A percentile compares a stretch with the other conserved stretches of the same genome.
Conservation (phyloP, 23 tunicate genomes). For the Trididemnum clinides region DNA sequence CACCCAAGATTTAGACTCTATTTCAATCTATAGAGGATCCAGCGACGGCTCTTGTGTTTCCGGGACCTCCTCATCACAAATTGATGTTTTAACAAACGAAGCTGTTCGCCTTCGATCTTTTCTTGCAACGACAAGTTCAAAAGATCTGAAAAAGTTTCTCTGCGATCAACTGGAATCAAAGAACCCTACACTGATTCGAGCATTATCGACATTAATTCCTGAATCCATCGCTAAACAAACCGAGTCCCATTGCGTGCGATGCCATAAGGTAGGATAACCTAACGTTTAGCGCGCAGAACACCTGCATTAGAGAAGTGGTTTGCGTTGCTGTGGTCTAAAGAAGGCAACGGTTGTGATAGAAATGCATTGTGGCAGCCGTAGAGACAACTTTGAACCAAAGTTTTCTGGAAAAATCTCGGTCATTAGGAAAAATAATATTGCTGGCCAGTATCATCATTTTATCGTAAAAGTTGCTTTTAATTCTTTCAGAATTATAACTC, state of each 20-base stretch:
- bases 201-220: slow-evolving; percentile 56
- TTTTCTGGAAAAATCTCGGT: too few relatives aligned
- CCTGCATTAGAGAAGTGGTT: too few relatives aligned
- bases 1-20: not conserved
- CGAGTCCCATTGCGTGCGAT: slow-evolving; percentile 77
- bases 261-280: slow-evolving; percentile 84
- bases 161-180: slow-evolving; percentile 57
- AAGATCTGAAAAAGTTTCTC: slow-evolving; percentile 53
- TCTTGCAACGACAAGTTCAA: slow-evolving; percentile 48
- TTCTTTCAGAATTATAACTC: slow-evolving; percentile 40
- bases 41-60: not conserved
- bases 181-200: slow-evolving; percentile 68
- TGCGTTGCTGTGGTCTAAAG: too few relatives aligned
- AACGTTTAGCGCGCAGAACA: too few relatives aligned
- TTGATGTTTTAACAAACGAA: slow-evolving; percentile 38
- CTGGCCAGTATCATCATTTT: not conserved
- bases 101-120: slow-evolving; percentile 52
- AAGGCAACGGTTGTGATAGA: too few relatives aligned
- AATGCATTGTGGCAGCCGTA: too few relatives aligned
- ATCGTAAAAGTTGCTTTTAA: not conserved
- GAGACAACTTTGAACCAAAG: too few relatives aligned
- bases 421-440: too few relatives aligned
- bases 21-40: not conserved
- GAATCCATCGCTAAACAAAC: slow-evolving; percentile 35
- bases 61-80: not conserved